phyloP scores from a whole-genome alignment of 2,113 vertebrate species.

The Grantiella picta region DNA sequence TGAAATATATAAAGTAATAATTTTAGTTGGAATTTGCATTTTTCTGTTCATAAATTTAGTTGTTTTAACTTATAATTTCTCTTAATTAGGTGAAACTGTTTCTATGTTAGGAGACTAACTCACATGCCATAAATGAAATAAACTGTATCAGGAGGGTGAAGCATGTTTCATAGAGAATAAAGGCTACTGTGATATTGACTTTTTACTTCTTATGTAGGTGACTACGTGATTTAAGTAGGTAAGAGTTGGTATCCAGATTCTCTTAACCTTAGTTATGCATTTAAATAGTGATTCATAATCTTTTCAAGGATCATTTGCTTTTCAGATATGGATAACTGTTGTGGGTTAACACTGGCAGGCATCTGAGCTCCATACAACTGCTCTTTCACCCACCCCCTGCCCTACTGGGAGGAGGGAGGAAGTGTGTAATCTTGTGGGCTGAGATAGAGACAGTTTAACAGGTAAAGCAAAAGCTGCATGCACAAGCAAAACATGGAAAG shows the following conservation, averaged over 20 bases:
- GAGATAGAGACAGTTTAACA: not conserved
- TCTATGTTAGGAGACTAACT: not conserved
- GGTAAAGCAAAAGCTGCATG: not conserved
- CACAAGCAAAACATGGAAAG: not conserved
- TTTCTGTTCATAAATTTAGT: not conserved
- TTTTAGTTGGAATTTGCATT: not conserved
- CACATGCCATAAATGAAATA: not conserved
- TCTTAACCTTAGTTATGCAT: not conserved
- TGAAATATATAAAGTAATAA: not conserved
- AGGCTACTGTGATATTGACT: not conserved
- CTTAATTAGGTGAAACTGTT: not conserved
- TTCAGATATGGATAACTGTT: not conserved
- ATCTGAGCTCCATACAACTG: not conserved
- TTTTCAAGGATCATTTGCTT: not conserved
- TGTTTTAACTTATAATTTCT: not conserved
- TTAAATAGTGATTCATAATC: not conserved
- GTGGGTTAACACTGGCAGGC: not conserved
- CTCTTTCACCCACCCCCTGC: not conserved
- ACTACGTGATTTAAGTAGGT: not conserved
- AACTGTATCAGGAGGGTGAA: not conserved
- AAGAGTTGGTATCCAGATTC: not conserved
- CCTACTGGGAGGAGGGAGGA: not conserved
- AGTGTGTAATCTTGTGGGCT: not conserved
- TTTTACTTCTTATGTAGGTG: not conserved
- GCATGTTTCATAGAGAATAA: not conserved